These are phyloP conservation scores for Gouania willdenowi DNA, from an alignment of 2,797 vertebrate species.

Conservation along the genomic window DNA sequence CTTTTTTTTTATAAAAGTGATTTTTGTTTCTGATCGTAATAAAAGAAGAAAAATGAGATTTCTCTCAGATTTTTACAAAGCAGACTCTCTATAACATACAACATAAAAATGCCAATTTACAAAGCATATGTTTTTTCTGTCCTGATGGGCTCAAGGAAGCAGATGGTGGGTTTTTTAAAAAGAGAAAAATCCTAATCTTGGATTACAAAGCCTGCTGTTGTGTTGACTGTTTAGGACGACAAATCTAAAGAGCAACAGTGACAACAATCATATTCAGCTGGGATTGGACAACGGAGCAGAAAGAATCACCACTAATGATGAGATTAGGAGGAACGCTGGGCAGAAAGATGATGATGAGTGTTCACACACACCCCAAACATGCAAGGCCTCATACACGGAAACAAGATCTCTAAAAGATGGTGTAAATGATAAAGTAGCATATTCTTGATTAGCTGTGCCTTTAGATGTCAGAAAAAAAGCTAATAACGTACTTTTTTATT, in stretches of 20 bases:
- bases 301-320: constrained; percentile 24
- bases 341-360: constrained; percentile 3
- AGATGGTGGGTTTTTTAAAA: constrained; percentile 41
- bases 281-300: constrained; percentile 8
- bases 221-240: constrained; percentile 8
- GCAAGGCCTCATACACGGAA: not conserved
- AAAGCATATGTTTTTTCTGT: too few relatives aligned
- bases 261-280: constrained; percentile 1
- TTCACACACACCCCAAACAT: too few relatives aligned
- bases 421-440: too few relatives aligned
- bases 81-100: too few relatives aligned
- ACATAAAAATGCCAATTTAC: too few relatives aligned
- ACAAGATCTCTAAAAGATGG: not conserved
- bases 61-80: too few relatives aligned
- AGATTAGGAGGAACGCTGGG: constrained; percentile 8
- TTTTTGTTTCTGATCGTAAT: too few relatives aligned
- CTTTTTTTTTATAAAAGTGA: too few relatives aligned
- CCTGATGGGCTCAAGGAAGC: constrained; percentile 20
- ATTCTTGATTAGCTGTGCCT: too few relatives aligned
- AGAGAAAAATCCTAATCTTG: constrained; percentile 18
- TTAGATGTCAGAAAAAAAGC: not conserved
- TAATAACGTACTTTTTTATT: not conserved
- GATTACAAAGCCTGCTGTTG: constrained; percentile 36
- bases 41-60: too few relatives aligned
- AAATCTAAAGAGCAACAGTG: not conserved